These are phyloP conservation scores for Calvadosia cruxmelitensis DNA, from an alignment of 30 jellyfish, hydroid and myxozoan genomes.

Conservation along the genomic window DNA sequence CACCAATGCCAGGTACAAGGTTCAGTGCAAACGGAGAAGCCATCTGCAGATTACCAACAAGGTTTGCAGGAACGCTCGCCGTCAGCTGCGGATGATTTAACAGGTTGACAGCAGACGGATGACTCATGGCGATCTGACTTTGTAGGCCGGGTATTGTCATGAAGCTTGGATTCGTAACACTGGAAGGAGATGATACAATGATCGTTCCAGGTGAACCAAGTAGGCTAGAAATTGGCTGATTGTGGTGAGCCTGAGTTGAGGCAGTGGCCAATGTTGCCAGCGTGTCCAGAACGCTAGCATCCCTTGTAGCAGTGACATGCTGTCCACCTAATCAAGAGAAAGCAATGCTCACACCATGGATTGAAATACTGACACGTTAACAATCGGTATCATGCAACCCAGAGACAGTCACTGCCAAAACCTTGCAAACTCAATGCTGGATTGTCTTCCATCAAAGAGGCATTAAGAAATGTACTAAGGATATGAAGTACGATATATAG, in stretches of 20 bases:
- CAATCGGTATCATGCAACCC: too few species aligned
- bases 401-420: too few species aligned
- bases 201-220: conserved; percentile 8
- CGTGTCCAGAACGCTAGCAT: conserved; percentile 52
- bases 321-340: too few species aligned
- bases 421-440: too few species aligned
- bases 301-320: conserved; percentile 2
- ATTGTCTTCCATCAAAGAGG: too few species aligned
- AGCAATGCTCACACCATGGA: too few species aligned
- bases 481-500: too few species aligned
- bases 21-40: conserved; percentile 54
- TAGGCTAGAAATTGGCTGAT: conserved; percentile 3
- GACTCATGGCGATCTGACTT: conserved; percentile 24
- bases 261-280: conserved; percentile 71
- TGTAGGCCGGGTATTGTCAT: conserved; percentile 40
- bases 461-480: too few species aligned
- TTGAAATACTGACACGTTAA: too few species aligned
- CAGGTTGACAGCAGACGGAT: conserved; percentile 25
- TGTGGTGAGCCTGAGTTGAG: conserved; percentile 37
- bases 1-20: conserved; percentile 40
- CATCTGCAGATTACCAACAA: conserved; percentile 37
- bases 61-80: conserved; percentile 13
- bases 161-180: conserved; percentile 27
- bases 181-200: conserved; percentile 13
- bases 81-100: conserved; percentile 21